A percentile compares a stretch with the other conserved stretches of the same genome.
Evolutionary conservation across 2,797 vertebrate species (phyloP).

Genomic region (Agapornis canus): DNA sequence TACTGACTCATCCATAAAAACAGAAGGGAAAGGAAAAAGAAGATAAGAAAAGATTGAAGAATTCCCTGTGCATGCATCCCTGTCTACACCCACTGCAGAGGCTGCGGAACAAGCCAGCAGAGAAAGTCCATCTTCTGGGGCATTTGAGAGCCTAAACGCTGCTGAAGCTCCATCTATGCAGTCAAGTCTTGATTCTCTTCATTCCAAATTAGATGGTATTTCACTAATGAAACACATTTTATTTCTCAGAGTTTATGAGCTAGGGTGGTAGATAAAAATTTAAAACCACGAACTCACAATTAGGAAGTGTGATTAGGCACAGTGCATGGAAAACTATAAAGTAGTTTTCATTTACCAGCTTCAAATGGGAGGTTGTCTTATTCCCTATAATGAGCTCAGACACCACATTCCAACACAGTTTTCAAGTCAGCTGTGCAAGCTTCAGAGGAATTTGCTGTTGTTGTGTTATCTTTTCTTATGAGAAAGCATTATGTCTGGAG

Average conservation of each 20-base stretch:
- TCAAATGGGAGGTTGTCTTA: background rate
- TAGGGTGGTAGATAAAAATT: background rate
- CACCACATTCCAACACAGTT: background rate
- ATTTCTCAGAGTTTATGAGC: background rate
- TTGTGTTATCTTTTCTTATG: background rate
- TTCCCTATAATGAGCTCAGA: background rate
- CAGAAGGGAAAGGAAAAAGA: background rate
- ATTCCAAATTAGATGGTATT: background rate
- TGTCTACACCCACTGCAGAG: background rate
- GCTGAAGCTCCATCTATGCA: background rate
- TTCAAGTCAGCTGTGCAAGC: background rate
- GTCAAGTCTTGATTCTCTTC: background rate
- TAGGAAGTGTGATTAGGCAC: background rate
- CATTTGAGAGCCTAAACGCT: background rate
- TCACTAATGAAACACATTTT: background rate
- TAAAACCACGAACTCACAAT: background rate
- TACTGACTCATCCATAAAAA: background rate
- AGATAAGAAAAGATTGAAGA: background rate
- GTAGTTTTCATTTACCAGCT: background rate
- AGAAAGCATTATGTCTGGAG: background rate
- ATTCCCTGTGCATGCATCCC: background rate
- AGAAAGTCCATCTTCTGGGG: background rate
- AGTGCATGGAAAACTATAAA: background rate
- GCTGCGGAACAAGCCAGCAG: background rate
- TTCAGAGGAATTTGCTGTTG: constrained; percentile 7